Conservation (phyloP, 1,140 invertebrate genomes). For the Trinorchestia longiramus region DNA sequence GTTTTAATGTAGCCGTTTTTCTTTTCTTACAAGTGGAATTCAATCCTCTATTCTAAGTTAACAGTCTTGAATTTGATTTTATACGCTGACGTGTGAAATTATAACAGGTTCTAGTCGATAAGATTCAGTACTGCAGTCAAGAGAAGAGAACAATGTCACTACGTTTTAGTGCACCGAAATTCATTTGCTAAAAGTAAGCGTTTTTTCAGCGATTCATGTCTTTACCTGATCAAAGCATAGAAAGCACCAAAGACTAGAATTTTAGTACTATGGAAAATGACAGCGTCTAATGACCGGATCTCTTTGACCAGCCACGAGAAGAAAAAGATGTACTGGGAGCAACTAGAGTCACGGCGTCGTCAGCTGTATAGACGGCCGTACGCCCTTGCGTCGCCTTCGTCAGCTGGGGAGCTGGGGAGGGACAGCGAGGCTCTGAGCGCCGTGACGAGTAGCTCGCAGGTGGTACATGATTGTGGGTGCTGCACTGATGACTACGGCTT, state of each 20-base stretch:
- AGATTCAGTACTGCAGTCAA: no score
- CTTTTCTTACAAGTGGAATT: no score
- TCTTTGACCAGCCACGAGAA: slow-evolving; percentile 80
- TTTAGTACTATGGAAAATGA: not conserved
- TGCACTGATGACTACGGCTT: slow-evolving; percentile 68
- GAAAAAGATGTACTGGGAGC: slow-evolving; percentile 95
- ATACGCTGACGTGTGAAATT: no score
- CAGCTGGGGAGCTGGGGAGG: not conserved
- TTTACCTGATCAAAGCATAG: not conserved
- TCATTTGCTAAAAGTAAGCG: no score
- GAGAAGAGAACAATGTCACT: no score
- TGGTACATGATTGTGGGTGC: slow-evolving; percentile 66
- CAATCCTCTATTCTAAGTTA: no score
- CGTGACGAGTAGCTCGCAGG: not conserved
- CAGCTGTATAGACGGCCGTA: slow-evolving; percentile 62
- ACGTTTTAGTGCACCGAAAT: no score
- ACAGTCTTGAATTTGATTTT: no score
- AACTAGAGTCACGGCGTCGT: slow-evolving; percentile 84
- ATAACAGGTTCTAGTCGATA: no score
- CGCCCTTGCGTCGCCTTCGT: slow-evolving; percentile 56
- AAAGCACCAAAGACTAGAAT: not conserved
- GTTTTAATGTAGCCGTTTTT: no score
- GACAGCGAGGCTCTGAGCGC: slow-evolving; percentile 24
- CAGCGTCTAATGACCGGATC: not conserved
- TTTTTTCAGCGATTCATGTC: no score